phyloP scores from a whole-genome alignment of 1,140 invertebrate species.

The Formica selysi region DNA sequence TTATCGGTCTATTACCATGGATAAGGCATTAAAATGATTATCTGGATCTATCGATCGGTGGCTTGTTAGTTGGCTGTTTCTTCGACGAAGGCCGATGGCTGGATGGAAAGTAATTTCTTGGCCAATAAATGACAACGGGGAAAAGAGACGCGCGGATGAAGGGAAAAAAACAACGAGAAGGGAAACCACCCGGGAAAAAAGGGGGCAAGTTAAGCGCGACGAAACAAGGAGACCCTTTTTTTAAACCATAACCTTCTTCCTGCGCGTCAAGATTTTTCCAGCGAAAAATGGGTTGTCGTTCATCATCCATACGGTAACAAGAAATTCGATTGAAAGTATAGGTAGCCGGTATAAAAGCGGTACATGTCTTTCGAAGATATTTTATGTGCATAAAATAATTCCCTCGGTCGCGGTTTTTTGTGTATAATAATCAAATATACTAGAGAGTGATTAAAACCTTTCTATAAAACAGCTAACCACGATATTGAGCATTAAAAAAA shows the following conservation, averaged over 20 bases:
- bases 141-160: slow-evolving; percentile 32
- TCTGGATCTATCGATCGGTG: slow-evolving; percentile 56
- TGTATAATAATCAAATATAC: neutral
- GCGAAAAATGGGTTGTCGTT: slow-evolving; percentile 48
- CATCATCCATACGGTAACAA: slow-evolving; percentile 17
- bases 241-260: slow-evolving; percentile 27
- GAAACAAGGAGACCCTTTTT: slow-evolving; percentile 57
- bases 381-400: neutral
- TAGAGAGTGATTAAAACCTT: too few relatives aligned
- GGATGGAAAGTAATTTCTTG: slow-evolving; percentile 60
- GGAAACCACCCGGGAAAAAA: slow-evolving; percentile 31
- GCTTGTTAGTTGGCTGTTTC: slow-evolving; percentile 49
- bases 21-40: slow-evolving; percentile 60
- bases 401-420: neutral
- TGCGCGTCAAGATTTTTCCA: slow-evolving; percentile 37
- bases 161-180: slow-evolving; percentile 26
- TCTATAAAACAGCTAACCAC: neutral
- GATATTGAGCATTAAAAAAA: neutral
- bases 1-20: slow-evolving; percentile 56
- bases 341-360: neutral
- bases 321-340: slow-evolving; percentile 17
- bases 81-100: slow-evolving; percentile 39
- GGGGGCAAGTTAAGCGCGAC: slow-evolving; percentile 54
- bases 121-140: slow-evolving; percentile 60
- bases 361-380: neutral